Evolutionary conservation across 2,888 invertebrate species (phyloP).

Genomic region (Gastracanthus pulcherrimus): DNA sequence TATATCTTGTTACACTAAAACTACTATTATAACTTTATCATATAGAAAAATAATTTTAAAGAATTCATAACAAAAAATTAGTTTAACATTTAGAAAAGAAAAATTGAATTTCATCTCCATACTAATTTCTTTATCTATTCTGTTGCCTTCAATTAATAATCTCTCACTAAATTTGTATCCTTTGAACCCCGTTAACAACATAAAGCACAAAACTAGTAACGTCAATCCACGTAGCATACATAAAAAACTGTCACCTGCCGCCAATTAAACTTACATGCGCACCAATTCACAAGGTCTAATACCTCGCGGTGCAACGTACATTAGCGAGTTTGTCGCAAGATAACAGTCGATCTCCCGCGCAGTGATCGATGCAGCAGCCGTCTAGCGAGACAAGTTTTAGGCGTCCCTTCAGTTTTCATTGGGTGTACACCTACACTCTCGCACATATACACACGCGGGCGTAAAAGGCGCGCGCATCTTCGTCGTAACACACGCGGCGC

Average conservation of each 20-base stretch:
- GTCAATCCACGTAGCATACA: neutral
- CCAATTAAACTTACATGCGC: constrained; percentile 9
- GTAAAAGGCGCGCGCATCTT: neutral
- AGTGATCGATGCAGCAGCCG: constrained; percentile 29
- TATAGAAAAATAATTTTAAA: too few species aligned
- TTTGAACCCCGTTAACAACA: too few species aligned
- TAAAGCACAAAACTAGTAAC: too few species aligned
- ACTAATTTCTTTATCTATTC: too few species aligned
- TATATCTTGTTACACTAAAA: too few species aligned
- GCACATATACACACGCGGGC: too few species aligned
- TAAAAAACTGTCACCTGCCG: neutral
- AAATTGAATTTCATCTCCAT: too few species aligned
- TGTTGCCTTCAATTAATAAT: too few species aligned
- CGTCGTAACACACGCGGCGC: neutral
- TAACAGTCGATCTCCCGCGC: neutral
- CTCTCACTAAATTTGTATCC: too few species aligned
- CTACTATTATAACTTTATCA: too few species aligned
- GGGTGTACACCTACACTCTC: neutral
- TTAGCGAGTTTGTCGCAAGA: neutral
- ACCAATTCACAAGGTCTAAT: neutral
- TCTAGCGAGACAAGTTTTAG: constrained; percentile 19
- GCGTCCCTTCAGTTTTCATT: neutral
- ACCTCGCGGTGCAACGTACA: neutral
- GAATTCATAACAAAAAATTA: too few species aligned
- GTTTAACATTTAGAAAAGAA: too few species aligned